Percentiles rank a stretch among this genome's conserved stretches.
phyloP scores from a whole-genome alignment of 2,113 vertebrate genomes.

The Piaya cayana region DNA sequence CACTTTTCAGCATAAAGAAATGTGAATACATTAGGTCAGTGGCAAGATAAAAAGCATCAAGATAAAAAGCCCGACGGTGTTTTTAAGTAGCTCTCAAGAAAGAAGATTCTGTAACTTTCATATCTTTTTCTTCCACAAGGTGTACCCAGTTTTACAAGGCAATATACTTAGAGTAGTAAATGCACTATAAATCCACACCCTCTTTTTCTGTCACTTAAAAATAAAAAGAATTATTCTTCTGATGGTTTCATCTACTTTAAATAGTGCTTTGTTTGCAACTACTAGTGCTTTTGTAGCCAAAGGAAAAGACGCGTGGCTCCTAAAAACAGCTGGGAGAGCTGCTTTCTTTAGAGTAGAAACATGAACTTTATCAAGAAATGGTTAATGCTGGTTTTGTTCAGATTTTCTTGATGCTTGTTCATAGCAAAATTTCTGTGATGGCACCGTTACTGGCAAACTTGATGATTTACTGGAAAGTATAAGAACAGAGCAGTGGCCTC shows the following conservation, averaged over 20 bases:
- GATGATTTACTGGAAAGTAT: constrained; percentile 20
- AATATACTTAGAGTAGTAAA: not conserved
- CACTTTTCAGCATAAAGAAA: not conserved
- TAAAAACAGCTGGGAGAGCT: not conserved
- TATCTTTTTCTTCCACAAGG: not conserved
- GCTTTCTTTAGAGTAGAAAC: not conserved
- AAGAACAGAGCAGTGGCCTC: constrained; percentile 32
- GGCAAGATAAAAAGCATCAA: not conserved
- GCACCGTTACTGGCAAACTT: not conserved
- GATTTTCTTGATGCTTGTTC: not conserved
- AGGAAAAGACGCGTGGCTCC: not conserved
- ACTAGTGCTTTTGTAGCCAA: not conserved
- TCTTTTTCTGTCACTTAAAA: not conserved
- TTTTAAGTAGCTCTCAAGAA: not conserved
- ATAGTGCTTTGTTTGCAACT: not conserved
- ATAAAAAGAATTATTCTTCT: not conserved
- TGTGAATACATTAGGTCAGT: not conserved
- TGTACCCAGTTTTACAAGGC: not conserved
- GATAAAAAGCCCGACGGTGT: not conserved
- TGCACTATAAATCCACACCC: not conserved
- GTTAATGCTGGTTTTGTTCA: not conserved
- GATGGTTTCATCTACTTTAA: not conserved
- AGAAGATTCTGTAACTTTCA: not conserved
- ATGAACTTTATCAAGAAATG: not conserved
- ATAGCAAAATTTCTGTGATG: not conserved